A percentile compares a stretch with the other conserved stretches of the same genome.
phyloP scores from a whole-genome alignment of 2,797 vertebrate genomes.

The Sebastolobus alascanus region DNA sequence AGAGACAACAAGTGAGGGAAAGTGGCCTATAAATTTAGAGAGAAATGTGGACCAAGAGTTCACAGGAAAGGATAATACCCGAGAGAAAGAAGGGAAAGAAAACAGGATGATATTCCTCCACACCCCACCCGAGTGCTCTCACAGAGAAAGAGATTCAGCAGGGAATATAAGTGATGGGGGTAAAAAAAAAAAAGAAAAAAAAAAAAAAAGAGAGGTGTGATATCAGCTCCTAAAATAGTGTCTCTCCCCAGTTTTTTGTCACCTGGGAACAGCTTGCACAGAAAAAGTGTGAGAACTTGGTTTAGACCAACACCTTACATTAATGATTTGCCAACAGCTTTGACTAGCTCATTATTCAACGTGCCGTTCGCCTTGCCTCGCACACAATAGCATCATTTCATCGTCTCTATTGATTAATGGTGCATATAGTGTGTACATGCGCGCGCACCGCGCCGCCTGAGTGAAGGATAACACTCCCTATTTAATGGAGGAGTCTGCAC shows the following conservation, averaged over 20 bases:
- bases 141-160: constrained; percentile 49
- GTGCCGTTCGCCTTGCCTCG: constrained; percentile 56
- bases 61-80: constrained; percentile 54
- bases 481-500: constrained; percentile 66
- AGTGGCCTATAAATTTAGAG: constrained; percentile 68
- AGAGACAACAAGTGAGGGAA: constrained; percentile 69
- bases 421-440: constrained; percentile 52
- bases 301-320: constrained; percentile 78
- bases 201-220: constrained; percentile 71
- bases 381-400: constrained; percentile 75
- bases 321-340: constrained; percentile 82
- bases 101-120: constrained; percentile 60
- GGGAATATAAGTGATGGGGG: constrained; percentile 61
- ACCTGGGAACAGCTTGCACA: constrained; percentile 78
- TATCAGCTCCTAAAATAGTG: constrained; percentile 82
- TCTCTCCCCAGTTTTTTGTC: constrained; percentile 72
- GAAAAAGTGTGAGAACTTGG: constrained; percentile 72
- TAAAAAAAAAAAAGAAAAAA: constrained; percentile 19
- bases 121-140: constrained; percentile 45
- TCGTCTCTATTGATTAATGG: constrained; percentile 81
- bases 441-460: constrained; percentile 22
- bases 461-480: constrained; percentile 65
- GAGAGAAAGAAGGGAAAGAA: constrained; percentile 33
- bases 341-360: constrained; percentile 79
- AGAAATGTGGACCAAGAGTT: constrained; percentile 61